Evolutionary conservation across 2,797 vertebrate genomes (phyloP).

Genomic region (Muscicapa striata): DNA sequence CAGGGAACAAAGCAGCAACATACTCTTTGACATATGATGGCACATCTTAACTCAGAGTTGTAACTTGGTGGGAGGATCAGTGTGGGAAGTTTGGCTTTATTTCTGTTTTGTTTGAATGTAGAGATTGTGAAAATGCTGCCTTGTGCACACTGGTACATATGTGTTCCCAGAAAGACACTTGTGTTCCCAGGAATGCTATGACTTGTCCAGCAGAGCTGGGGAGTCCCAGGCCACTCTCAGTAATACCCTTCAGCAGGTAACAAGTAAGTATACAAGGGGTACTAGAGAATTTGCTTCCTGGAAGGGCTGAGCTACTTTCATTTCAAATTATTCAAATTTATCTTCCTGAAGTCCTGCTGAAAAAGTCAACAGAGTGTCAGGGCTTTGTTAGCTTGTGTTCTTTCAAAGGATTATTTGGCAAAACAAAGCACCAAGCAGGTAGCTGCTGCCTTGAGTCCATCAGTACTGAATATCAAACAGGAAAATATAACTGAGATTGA

Average conservation of each 20-base stretch:
- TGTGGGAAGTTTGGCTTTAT: not conserved
- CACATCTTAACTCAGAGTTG: not conserved
- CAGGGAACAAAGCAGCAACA: not conserved
- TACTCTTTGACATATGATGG: not conserved
- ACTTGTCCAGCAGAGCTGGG: not conserved
- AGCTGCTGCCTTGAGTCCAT: not conserved
- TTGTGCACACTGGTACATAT: not conserved
- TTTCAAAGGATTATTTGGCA: not conserved
- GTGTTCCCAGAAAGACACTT: not conserved
- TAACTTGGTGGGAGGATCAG: not conserved
- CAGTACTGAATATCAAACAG: not conserved
- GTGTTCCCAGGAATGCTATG: not conserved
- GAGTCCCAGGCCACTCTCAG: not conserved
- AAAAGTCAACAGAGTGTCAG: slow-evolving; percentile 36
- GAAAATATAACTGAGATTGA: not conserved
- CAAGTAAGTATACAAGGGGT: not conserved
- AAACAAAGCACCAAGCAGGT: not conserved
- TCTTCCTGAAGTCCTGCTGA: not conserved
- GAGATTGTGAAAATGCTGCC: not conserved
- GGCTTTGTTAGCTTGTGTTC: not conserved
- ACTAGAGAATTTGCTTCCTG: not conserved
- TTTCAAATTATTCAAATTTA: not conserved
- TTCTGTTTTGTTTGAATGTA: not conserved
- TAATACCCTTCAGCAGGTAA: not conserved
- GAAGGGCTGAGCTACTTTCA: not conserved